These are phyloP conservation scores for Formica exsecta DNA, from an alignment of 1,140 invertebrate species.

Conservation along the genomic window DNA sequence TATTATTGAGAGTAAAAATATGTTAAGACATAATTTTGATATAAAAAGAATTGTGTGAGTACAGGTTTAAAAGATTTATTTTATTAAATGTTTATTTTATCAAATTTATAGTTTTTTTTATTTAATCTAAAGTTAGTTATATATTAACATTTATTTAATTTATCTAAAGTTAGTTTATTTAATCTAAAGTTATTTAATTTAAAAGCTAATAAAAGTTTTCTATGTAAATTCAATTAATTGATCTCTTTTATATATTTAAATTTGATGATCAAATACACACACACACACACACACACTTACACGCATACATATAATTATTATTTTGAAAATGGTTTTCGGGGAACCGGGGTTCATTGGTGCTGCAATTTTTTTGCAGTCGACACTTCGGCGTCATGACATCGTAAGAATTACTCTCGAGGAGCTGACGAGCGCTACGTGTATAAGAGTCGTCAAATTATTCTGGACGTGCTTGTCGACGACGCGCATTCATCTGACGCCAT, in stretches of 20 bases:
- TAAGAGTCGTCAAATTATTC: conserved; percentile 60
- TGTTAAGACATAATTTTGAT: background rate
- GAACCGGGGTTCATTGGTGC: background rate
- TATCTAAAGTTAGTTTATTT: no score
- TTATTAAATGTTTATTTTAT: no score
- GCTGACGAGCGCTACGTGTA: conserved; percentile 6
- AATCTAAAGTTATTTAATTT: no score
- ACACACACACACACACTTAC: no score
- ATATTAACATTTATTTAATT: no score
- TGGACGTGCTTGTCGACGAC: conserved; percentile 29
- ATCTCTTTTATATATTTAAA: no score
- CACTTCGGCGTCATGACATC: conserved; percentile 1
- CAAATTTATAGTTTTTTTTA: no score
- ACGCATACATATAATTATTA: background rate
- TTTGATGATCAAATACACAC: no score
- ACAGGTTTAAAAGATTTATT: no score
- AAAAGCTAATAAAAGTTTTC: no score
- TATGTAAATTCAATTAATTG: no score
- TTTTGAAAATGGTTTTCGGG: background rate
- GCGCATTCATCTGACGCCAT: conserved; percentile 15
- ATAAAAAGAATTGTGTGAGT: background rate
- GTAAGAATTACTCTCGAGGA: conserved; percentile 21
- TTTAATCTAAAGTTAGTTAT: no score
- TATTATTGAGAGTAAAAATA: background rate
- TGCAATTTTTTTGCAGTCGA: conserved; percentile 7